A percentile compares a stretch with the other conserved stretches of the same genome.
These are phyloP conservation scores for Littorina saxatilis DNA, from an alignment of 1,140 invertebrate species.

Conservation along the genomic window DNA sequence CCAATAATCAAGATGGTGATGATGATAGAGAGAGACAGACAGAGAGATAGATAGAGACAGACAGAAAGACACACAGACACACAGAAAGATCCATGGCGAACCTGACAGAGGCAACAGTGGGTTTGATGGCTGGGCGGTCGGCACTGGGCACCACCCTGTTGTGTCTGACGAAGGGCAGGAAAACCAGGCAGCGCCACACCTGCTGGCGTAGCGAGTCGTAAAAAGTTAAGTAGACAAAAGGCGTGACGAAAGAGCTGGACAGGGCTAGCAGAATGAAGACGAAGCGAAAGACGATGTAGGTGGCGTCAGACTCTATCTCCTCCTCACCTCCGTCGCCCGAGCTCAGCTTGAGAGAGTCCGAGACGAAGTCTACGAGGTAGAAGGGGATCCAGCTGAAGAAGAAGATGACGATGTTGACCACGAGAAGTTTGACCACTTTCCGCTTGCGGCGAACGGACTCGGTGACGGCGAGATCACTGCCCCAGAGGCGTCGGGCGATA, in stretches of 20 bases:
- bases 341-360: neutral
- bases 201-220: too few species aligned
- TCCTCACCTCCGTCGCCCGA: neutral
- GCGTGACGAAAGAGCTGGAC: neutral
- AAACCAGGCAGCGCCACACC: too few species aligned
- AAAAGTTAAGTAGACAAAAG: too few species aligned
- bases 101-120: too few species aligned
- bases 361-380: neutral
- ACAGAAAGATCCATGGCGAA: too few species aligned
- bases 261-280: neutral
- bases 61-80: too few species aligned
- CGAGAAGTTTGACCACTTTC: neutral
- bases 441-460: neutral
- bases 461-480: neutral
- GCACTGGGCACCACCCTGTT: too few species aligned
- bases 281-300: neutral
- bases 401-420: neutral
- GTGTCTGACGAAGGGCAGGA: too few species aligned
- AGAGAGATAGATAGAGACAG: too few species aligned
- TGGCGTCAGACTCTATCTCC: neutral
- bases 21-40: too few species aligned
- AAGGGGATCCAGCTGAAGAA: neutral
- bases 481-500: neutral
- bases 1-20: too few species aligned
- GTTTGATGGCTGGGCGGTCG: too few species aligned